Conservation (phyloP, 64 coral and sea anemone species). For the Dendronephthya gigantea region DNA sequence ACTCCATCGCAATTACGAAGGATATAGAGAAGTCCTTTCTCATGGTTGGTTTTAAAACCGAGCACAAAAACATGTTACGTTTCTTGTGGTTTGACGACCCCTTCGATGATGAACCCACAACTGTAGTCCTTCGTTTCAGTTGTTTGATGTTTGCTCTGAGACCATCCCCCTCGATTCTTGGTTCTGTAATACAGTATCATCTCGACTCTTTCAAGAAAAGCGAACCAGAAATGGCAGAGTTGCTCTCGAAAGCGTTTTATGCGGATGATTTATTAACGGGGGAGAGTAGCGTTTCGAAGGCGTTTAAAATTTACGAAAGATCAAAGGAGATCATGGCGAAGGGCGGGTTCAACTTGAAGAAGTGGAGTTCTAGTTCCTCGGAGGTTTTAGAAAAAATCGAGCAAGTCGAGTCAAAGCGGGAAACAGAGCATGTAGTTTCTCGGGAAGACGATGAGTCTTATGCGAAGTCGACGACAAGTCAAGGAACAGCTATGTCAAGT, state of each 20-base stretch:
- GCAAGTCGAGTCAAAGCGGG: background rate
- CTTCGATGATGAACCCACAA: background rate
- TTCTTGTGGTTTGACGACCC: background rate
- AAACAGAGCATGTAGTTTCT: background rate
- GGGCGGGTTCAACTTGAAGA: slow-evolving; percentile 31
- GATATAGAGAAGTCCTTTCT: background rate
- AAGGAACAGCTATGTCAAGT: background rate
- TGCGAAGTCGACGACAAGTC: background rate
- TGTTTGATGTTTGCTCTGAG: slow-evolving; percentile 30
- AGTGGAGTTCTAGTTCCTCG: slow-evolving; percentile 20
- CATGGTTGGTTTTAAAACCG: background rate
- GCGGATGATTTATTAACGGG: slow-evolving; percentile 31
- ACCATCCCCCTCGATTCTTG: slow-evolving; percentile 24
- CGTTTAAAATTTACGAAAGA: slow-evolving; percentile 24
- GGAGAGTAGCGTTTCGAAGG: background rate
- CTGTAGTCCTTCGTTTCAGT: slow-evolving; percentile 11
- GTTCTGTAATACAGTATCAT: slow-evolving; percentile 23
- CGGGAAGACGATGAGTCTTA: background rate
- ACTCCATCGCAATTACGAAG: background rate
- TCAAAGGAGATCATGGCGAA: slow-evolving; percentile 28
- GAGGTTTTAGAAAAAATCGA: background rate
- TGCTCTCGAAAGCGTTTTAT: slow-evolving; percentile 29
- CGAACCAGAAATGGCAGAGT: slow-evolving; percentile 19
- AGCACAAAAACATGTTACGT: slow-evolving; percentile 24
- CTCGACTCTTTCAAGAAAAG: slow-evolving; percentile 14